Evolutionary conservation across 2,113 vertebrate species (phyloP), one percentile per base, ranked within the genome.

Genomic region (Myiozetetes cayanensis): DNA sequence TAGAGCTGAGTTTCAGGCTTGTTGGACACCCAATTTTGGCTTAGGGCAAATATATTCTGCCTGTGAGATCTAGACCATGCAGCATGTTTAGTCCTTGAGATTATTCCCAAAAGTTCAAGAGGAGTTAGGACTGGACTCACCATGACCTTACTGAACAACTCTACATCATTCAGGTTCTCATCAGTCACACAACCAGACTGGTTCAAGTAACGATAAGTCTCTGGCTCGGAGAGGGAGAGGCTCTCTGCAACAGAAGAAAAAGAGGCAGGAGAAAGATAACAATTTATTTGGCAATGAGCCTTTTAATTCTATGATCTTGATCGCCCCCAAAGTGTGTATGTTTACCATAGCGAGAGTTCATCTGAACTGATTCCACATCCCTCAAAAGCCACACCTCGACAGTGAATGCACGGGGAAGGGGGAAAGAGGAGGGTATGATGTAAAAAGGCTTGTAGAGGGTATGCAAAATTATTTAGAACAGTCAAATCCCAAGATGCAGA

Each of bases 111-210:
- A 76, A 72, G 12, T 46, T 85, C 75, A 79, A 35, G 35, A 77
- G 53, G 20, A 79, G 30, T 61, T 87, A 82, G n/a, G 56, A 39
- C 21, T 83, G 52, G 16, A 96, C 98, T 98, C 93, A 99, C 99
- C 99, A 99, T 98, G 74, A 99, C 98, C 71, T 98, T 99, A 85
- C 97, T 96, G 95, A 98, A 99, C 89, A 99, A 98, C 78, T 98
- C 97, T 78, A 94, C 84, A 68, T 99, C 99, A 84, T 99, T 98
- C 89, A 99, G 96, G 71, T 98, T 98, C 90, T 97, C 97, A 85
- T 98, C 98, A 70, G 97, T 96, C 89, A 98, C 84, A 53, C 99
- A 99, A 50, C 98, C 99, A 15, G 99, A 98, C 95, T 99, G 98
- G 90, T 97, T 98, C 93, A 99, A 97, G 97, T 99, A 99, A 87